Evolutionary conservation across 2,888 invertebrate species (phyloP), one percentile per base, ranked within the genome.

Genomic region (Gryllus longicercus): DNA sequence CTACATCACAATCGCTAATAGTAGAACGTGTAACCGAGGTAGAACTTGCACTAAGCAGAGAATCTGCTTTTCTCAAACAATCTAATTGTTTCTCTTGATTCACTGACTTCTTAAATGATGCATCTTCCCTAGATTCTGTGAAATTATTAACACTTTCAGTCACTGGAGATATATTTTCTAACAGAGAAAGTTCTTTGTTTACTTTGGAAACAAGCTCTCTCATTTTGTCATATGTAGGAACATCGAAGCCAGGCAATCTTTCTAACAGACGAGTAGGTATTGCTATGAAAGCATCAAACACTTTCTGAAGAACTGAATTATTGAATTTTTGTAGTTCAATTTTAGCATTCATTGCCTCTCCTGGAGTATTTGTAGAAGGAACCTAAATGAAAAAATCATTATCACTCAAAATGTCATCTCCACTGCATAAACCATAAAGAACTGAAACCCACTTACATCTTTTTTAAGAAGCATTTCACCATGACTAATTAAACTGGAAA

Each of bases 201-300:
- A 14, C 63, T 63, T 63, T 14, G n/a, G 14, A 16, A 14, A 63
- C n/a, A 16, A 38, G 38, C 38, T 63, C n/a, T 77, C 78, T 81
- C 75, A 80, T 49, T 85, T 90, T 90, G 1, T 88, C 86, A 84
- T 90, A 92, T 11, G 89, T 88, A 75, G 87, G 88, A 25, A 86
- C 86, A 83, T 92, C 89, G 84, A 92, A 92, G 0, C 91, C 91
- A 2, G 91, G 91, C 79, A 93, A 90, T 82, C 90, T 88, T 83
- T 89, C 88, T 82, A 92, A 90, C 75, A 91, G 89, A 82, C 89
- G 87, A 18, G 90, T 86, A 2, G 93, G 93, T 83, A 93, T 91
- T 86, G 90, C 90, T 83, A 91, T 91, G 83, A 93, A 89, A 0
- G 92, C 90, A 38, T 86, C 87, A 82, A 89, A 90, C 84, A 91